A percentile compares a stretch with the other conserved stretches of the same genome.
These are phyloP conservation scores for Noturus placidus DNA, from an alignment of 2,113 vertebrate species.

Conservation along the genomic window DNA sequence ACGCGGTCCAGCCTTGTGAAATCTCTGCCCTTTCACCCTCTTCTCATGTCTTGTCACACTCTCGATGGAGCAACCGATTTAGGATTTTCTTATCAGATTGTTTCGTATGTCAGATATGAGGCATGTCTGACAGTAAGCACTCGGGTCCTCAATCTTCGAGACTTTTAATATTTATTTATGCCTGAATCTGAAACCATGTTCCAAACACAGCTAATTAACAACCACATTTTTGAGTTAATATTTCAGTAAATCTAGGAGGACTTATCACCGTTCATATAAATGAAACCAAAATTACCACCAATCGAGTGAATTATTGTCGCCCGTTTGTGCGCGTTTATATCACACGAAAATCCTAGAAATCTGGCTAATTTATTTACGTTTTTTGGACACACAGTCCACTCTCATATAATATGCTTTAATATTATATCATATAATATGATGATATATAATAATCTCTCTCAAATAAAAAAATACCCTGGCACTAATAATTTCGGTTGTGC, in stretches of 20 bases:
- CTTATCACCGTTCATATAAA: neutral
- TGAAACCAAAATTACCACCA: neutral
- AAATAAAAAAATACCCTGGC: neutral
- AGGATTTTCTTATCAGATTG: neutral
- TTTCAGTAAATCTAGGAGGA: neutral
- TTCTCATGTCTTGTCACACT: too few species aligned
- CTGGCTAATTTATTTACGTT: neutral
- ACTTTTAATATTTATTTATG: neutral
- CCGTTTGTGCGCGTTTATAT: neutral
- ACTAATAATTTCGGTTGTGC: neutral
- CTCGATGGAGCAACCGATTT: neutral
- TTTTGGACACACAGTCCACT: neutral
- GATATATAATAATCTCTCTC: neutral
- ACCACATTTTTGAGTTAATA: neutral
- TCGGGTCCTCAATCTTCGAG: neutral
- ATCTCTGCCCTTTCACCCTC: constrained; percentile 2
- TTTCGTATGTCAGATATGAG: neutral
- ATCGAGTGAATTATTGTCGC: neutral
- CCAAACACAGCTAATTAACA: neutral
- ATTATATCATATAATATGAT: neutral
- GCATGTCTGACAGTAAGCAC: neutral
- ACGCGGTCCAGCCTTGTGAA: neutral
- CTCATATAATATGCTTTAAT: neutral
- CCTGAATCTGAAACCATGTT: neutral
- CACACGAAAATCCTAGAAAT: too few species aligned